These are phyloP conservation scores for Tethya wilhelma DNA, from an alignment of 37 sponge, comb jelly and placozoan genomes.

Conservation along the genomic window DNA sequence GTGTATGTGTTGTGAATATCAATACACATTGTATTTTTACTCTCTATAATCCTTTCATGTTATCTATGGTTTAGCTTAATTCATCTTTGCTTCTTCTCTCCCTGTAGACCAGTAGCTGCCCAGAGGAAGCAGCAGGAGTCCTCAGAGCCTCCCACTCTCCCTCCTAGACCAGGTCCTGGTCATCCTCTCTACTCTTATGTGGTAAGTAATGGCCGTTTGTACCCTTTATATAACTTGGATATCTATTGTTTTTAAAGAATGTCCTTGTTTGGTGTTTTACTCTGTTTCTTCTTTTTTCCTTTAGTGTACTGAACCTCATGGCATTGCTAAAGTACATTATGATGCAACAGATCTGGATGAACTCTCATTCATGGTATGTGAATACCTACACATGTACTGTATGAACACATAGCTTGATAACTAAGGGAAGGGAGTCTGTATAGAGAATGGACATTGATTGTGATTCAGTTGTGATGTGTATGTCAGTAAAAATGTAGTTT, in stretches of 20 bases:
- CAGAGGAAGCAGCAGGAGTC: conserved; percentile 9
- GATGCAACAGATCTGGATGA: conserved; percentile 52
- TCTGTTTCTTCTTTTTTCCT: not conserved
- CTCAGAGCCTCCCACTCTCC: conserved; percentile 55
- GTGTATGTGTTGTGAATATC: not conserved
- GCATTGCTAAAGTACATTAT: conserved; percentile 50
- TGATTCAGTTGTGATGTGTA: not conserved
- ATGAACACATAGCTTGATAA: too few species aligned
- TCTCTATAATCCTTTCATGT: too few species aligned
- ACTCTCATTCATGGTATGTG: conserved; percentile 49
- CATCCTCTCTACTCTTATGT: conserved; percentile 76
- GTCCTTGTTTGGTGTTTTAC: not conserved
- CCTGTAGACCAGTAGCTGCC: not conserved
- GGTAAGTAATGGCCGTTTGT: not conserved
- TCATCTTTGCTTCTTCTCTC: not conserved
- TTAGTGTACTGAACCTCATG: conserved; percentile 68
- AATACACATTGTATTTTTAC: not conserved
- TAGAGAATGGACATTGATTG: too few species aligned
- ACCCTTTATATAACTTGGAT: too few species aligned
- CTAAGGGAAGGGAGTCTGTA: too few species aligned
- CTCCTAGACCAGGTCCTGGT: conserved; percentile 66
- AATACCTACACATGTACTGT: not conserved
- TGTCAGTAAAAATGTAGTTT: not conserved
- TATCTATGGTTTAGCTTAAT: too few species aligned
- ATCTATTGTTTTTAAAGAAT: not conserved